Evolutionary conservation across 2,888 invertebrate species (phyloP), one percentile per base, ranked within the genome.

Genomic region (Drosophila basisetae): DNA sequence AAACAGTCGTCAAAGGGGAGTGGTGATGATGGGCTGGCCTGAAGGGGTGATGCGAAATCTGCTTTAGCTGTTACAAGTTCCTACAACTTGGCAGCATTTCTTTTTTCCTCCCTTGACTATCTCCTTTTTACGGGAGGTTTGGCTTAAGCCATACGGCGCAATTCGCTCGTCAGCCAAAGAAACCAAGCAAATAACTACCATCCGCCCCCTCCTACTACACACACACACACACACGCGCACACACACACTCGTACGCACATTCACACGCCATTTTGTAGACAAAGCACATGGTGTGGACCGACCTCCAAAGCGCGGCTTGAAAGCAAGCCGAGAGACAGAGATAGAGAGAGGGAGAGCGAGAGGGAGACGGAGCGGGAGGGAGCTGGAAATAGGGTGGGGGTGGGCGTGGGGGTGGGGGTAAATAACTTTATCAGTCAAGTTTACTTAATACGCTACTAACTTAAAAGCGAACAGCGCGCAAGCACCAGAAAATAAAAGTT

Each of bases 381-480:
- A 39, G 25, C 33, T 59, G 22, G 58, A 13, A 50, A 13, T 22
- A 0, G 13, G 22, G 67, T 31, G 50, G n/a, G 61, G n/a, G 22
- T 4, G 50, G n/a, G 61, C 18, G 22, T 4, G 31, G 5, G 39
- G 4, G 39, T 4, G 47, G 7, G 18, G n/a, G 28, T 25, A 52
- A 59, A 55, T 73, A 91, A 86, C 88, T 86, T 86, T 90, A 90
- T 90, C 85, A 91, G 91, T 74, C 88, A 86, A 86, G 91, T 86
- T 86, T 89, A 91, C 85, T 91, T 90, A 86, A 86, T 89, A 91
- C 89, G 89, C 84, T 89, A 86, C 87, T 86, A 91, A 91, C 84
- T 90, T 83, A 85, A 80, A 83, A 77, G 73, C 68, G 68, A 67
- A 47, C 41, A 33, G 31, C 10, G 54, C 30, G 37, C 2, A 16